A percentile compares a stretch with the other conserved stretches of the same genome.
phyloP scores from a whole-genome alignment of 2,797 vertebrate species.

The Ispidina lecontei region DNA sequence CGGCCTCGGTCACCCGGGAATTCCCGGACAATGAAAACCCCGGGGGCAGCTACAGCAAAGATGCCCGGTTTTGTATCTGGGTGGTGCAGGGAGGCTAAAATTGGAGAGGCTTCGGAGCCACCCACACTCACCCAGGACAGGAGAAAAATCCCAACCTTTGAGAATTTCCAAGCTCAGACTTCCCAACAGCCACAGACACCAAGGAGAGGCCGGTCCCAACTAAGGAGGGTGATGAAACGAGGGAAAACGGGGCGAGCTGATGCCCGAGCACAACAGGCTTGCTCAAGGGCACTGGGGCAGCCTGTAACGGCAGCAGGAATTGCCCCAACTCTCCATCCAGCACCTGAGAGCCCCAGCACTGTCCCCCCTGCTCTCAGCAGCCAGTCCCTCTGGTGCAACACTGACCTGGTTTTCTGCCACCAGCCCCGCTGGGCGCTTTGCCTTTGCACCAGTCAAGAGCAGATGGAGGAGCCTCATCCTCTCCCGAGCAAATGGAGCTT shows the following conservation, averaged over 20 bases:
- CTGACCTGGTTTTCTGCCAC: not conserved
- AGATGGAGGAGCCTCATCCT: not conserved
- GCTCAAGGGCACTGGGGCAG: not conserved
- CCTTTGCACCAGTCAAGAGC: fast-evolving
- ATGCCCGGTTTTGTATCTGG: not conserved
- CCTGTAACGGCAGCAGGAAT: not conserved
- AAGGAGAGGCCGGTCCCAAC: fast-evolving
- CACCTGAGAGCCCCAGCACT: not conserved
- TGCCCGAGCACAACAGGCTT: fast-evolving
- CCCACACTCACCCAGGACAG: not conserved
- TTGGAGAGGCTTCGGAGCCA: slow-evolving; percentile 7
- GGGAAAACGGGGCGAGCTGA: fast-evolving
- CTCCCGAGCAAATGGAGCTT: not conserved
- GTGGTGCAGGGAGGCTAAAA: not conserved
- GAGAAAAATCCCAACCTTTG: not conserved
- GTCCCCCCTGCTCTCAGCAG: fast-evolving
- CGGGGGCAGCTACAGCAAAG: not conserved
- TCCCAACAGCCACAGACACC: not conserved
- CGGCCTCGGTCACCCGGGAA: not conserved
- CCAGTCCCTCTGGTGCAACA: not conserved
- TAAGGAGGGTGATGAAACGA: not conserved
- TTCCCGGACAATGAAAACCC: not conserved
- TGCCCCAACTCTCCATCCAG: fast-evolving
- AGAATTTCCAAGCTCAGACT: not conserved
- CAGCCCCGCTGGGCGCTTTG: not conserved